Evolutionary conservation across 2,113 vertebrate genomes (phyloP), one percentile per base, ranked within the genome.

Genomic region (Carassius gibelio): DNA sequence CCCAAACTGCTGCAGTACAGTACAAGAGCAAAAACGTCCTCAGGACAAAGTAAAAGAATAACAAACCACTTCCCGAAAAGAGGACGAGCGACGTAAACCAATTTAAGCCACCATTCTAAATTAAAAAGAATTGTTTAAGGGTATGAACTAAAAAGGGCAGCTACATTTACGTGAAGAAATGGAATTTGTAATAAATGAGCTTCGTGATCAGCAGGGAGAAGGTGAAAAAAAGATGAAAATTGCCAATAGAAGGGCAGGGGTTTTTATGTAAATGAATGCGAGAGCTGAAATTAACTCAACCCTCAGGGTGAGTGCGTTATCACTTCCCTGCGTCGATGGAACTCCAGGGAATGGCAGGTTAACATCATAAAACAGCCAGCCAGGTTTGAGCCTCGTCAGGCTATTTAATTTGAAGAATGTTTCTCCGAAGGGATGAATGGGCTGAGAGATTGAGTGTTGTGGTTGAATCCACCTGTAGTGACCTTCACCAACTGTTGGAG

Each of bases 201-300:
- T 81, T 83, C 45, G 52, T 89, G 86, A 85, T 79, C 88, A 77
- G 88, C 89, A 88, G 84, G 75, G 83, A 81, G 87, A 90, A 52
- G 82, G 75, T 61, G 57, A 4, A 76, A 83, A 45, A 90, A 90
- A 84, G 62, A 88, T 64, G 86, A 87, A 84, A 77, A 87, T 64
- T 82, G 81, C 75, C 69, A 81, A 81, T 71, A 75, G 80, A 52
- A 79, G 81, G 68, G 82, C 76, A 86, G 81, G 64, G 84, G 88
- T 86, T 92, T 92, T 89, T 90, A 92, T 92, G 89, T 91, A 93
- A 93, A 93, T 92, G 71, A 89, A 84, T 87, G 81, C 89, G 76
- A 88, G 87, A 83, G 80, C 85, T 71, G 87, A 93, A 94, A 93
- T 92, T 85, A 93, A 89, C 90, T 76, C 80, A 72, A 72, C 90